Base-by-base conservation (phyloP, 2,888 invertebrate species). In the Carterocephalus palaemon region DNA sequence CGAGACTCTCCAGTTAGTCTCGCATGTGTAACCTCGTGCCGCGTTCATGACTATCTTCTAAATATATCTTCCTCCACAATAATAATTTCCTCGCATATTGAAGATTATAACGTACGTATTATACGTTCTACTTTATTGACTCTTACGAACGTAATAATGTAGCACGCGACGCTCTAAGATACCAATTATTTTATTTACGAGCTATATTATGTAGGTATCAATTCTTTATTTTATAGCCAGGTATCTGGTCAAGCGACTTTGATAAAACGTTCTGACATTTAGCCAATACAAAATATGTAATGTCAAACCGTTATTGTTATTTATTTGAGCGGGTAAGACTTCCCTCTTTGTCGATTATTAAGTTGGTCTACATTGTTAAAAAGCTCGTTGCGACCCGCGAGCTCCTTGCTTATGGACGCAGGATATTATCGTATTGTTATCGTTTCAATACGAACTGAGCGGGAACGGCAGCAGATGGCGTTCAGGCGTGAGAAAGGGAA, bases 1-100 rank as follows among this genome's bases (percentile, higher is more conserved):
- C 51, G 49, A 53, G 60, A 57, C 64, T 59, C 65, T 65, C 54
- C 64, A 65, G 66, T 61, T 56, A 54, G 63, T 64, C 64, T 64
- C 70, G 63, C 64, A 53, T 52, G 59, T 64, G 59, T 64, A 59
- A 64, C 63, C 60, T 66, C 62, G 51, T 72, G 63, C 60, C 56
- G 62, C 64, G 60, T 54, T 58, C 55, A 62, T 57, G 64, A 60
- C 54, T 54, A 59, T 55, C 51, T 58, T 62, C 59, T 58, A 62
- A 62, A 65, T 64, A 60, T 59, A 60, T 48, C 52, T 46, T 38
- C 23, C 46, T 52, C 54, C 54, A 51, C 52, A 49, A 29, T 36
- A 36, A 36, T 31, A 3, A 24, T 38, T 32, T 3, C 19, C 5
- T 24, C 26, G 32, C 26, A 28, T 29, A 29, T 43, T 28, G 20